Evolutionary conservation across 1,140 invertebrate genomes (phyloP), one percentile per base, ranked within the genome.

Genomic region (Drosophila pruinosa): DNA sequence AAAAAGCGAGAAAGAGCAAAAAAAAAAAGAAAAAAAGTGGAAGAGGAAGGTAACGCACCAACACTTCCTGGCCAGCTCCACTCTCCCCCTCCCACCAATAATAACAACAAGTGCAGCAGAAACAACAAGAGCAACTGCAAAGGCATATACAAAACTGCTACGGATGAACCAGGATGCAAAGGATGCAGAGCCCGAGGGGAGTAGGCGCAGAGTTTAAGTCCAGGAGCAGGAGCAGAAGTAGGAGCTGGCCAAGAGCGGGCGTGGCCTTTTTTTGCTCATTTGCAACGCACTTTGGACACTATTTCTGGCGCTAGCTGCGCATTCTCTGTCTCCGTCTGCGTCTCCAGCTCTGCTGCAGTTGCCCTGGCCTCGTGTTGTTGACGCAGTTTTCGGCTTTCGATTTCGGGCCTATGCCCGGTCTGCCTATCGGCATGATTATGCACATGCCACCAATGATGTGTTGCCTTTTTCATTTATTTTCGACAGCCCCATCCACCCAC

Each of bases 401-500:
- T 73, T 70, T 73, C 65, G 64, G 58, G 74, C 74, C 74, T 77
- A 77, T 67, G 54, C 61, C 54, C 56, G 10, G 4, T n/a, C 43
- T 22, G 19, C 19, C 57, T 28, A 28, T 48, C 57, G 28, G 28
- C 58, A 72, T 81, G 81, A 83, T 83, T 78, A 83, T 83, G 79
- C 75, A 83, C 79, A 78, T 78, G 80, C 79, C 75, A 88, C 82
- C 82, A 86, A 86, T 81, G 82, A 86, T 69, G 82, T 82, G 82
- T 71, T 76, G 81, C 68, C 80, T 85, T 86, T 85, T 83, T 59
- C 61, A 79, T 83, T 85, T 83, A 79, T 85, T 85, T 83, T 85
- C 75, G 79, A 78, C 71, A 10, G 7, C 63, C 12, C 17, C 63
- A 15, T 12, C 8, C 34, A 10, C 52, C 28, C 53, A 74, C 36